Conservation (phyloP, 2,888 invertebrate species). For the Heliconius charithonia region DNA sequence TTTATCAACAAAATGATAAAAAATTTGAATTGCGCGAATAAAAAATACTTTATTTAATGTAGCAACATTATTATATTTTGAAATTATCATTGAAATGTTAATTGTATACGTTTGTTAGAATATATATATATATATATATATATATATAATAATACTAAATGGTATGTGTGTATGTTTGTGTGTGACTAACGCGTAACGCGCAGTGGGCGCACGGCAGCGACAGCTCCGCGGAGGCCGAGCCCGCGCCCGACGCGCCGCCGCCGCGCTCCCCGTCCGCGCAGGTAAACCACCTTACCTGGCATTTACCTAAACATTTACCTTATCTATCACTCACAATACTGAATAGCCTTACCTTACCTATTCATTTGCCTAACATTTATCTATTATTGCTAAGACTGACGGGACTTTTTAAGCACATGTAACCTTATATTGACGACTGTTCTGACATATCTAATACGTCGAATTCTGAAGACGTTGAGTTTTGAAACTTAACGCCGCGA, state of each 20-base stretch:
- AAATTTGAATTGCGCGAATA: neutral
- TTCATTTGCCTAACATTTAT: neutral
- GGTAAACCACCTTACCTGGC: neutral
- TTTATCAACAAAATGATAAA: too few species aligned
- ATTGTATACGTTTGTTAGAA: too few species aligned
- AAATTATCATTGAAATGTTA: neutral
- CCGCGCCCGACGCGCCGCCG: conserved; percentile 48
- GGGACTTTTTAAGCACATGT: neutral
- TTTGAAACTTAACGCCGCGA: too few species aligned
- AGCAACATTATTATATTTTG: neutral
- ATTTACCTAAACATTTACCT: too few species aligned
- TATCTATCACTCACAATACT: too few species aligned
- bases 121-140: too few species aligned
- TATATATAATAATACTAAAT: conserved; percentile 10
- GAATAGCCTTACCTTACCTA: conserved; percentile 44
- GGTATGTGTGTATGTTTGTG: conserved; percentile 39
- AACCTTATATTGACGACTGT: too few species aligned
- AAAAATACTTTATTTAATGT: neutral
- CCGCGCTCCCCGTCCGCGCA: conserved; percentile 45
- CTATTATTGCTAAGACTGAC: neutral
- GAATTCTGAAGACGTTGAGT: too few species aligned
- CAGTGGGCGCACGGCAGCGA: conserved; percentile 66
- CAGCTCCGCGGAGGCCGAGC: conserved; percentile 63
- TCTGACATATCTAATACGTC: too few species aligned
- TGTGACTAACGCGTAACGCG: conserved; percentile 46